Percentiles rank a stretch among this genome's conserved stretches.
phyloP scores from a whole-genome alignment of 2,888 invertebrate genomes.

The Notocelia uddmanniana region DNA sequence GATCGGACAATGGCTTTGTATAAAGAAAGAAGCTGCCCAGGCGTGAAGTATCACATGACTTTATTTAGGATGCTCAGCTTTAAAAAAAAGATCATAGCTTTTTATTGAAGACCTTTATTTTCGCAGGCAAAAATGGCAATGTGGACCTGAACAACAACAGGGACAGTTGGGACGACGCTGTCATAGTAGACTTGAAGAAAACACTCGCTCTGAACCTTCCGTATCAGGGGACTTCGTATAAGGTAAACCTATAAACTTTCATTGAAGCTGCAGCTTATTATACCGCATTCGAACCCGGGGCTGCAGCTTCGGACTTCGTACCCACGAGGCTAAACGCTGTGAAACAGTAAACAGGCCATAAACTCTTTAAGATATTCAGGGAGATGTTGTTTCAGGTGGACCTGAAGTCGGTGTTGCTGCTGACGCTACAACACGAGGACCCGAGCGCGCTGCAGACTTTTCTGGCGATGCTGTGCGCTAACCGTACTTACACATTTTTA shows the following conservation, averaged over 20 bases:
- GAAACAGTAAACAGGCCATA: no score
- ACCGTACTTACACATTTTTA: constrained; percentile 54
- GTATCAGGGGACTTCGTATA: constrained; percentile 51
- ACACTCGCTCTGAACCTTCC: constrained; percentile 53
- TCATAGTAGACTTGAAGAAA: constrained; percentile 53
- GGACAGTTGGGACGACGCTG: constrained; percentile 15
- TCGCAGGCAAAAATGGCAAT: constrained; percentile 58
- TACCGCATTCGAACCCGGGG: no score
- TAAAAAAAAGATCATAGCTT: no score
- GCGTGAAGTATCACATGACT: no score
- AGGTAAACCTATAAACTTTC: constrained; percentile 49
- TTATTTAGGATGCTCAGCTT: no score
- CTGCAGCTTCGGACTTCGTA: no score
- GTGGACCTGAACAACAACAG: constrained; percentile 41
- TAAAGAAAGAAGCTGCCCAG: no score
- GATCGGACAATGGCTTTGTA: no score
- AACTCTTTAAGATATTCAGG: no score
- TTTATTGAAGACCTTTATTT: neutral
- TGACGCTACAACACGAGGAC: constrained; percentile 55
- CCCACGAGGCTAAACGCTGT: no score
- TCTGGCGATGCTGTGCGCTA: constrained; percentile 54
- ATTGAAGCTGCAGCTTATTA: no score
- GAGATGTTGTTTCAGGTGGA: constrained; percentile 53
- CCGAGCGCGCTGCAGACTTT: constrained; percentile 53
- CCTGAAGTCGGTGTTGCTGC: constrained; percentile 52